Percentiles rank a stretch among this genome's conserved stretches.
Evolutionary conservation across 1,140 invertebrate species (phyloP).

Genomic region (Leguminivora glycinivorella): DNA sequence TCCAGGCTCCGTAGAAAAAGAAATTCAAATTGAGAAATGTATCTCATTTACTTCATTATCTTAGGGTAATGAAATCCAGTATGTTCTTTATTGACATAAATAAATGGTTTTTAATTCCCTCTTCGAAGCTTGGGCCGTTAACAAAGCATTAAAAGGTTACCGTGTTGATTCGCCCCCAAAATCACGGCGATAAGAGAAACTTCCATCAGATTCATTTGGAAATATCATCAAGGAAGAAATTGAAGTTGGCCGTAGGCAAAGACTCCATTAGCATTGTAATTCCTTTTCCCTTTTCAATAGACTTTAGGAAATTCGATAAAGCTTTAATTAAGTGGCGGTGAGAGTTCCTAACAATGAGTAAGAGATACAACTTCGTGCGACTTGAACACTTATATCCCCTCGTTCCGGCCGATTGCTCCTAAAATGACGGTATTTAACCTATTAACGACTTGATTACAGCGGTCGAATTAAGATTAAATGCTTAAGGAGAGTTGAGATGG

Average conservation of each 20-base stretch:
- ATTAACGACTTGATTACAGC: constrained; percentile 16
- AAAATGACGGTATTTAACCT: constrained; percentile 26
- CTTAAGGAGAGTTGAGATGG: not conserved
- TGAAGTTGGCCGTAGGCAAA: constrained; percentile 38
- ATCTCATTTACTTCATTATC: no score
- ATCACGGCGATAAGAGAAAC: constrained; percentile 27
- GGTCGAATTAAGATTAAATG: constrained; percentile 17
- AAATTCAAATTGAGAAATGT: no score
- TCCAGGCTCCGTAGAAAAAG: no score
- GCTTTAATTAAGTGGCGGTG: constrained; percentile 31
- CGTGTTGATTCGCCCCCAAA: constrained; percentile 29
- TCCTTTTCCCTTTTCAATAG: constrained; percentile 43
- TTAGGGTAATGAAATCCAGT: no score
- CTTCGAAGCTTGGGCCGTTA: not conserved
- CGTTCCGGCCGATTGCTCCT: constrained; percentile 10
- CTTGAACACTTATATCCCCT: constrained; percentile 17
- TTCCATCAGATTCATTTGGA: constrained; percentile 36
- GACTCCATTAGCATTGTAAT: constrained; percentile 58
- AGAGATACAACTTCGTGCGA: constrained; percentile 23
- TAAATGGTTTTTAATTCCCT: constrained; percentile 6
- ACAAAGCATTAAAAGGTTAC: constrained; percentile 26
- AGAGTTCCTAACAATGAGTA: constrained; percentile 26
- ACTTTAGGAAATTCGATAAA: constrained; percentile 51
- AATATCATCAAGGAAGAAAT: constrained; percentile 45
- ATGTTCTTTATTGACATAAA: constrained; percentile 11